Evolutionary conservation across 2,113 vertebrate genomes (phyloP), one percentile per base, ranked within the genome.

Genomic region (Egretta garzetta): DNA sequence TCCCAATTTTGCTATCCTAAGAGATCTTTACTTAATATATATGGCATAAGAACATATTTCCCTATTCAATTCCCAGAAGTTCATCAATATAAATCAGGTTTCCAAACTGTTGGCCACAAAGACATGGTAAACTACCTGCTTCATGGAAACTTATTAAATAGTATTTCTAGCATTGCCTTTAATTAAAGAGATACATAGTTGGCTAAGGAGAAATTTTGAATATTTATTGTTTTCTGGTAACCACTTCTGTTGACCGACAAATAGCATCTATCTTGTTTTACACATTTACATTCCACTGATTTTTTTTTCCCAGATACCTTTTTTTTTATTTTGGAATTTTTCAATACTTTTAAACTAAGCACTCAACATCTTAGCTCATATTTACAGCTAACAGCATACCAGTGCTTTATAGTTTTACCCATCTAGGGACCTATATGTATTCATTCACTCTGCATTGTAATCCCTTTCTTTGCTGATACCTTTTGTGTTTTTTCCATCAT

Each of bases 271-370:
- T 35, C 37, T 68, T 49, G 5, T 24, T 90, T 81, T 55, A 74
- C 9, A 63, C 5, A 55, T 73, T 53, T 41, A 13, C 8, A 62
- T 28, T 62, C 7, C 17, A 53, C 19, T 72, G 50, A 35, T 52
- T 43, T 7, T 10, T 33, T 13, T 33, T 39, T 17, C 19, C 45
- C 45, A 20, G 20, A 26, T 5, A 37, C 0, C 0, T 1, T 0
- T 27, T 26, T 59, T 63, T 37, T 30, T 4, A 41, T 35, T 37
- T 62, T 71, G 1, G 9, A 77, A 14, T 53, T 56, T 35, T 73
- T 55, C 21, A 59, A 13, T 63, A 52, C 0, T 24, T 87, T 84
- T 91, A 10, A 62, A 77, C 6, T 18, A 70, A 66, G 5, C 19
- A 22, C 20, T 55, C 20, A 50, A 6, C 12, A 39, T 66, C 23